Conservation (phyloP, 2,888 invertebrate species). For the Linyphia triangularis region DNA sequence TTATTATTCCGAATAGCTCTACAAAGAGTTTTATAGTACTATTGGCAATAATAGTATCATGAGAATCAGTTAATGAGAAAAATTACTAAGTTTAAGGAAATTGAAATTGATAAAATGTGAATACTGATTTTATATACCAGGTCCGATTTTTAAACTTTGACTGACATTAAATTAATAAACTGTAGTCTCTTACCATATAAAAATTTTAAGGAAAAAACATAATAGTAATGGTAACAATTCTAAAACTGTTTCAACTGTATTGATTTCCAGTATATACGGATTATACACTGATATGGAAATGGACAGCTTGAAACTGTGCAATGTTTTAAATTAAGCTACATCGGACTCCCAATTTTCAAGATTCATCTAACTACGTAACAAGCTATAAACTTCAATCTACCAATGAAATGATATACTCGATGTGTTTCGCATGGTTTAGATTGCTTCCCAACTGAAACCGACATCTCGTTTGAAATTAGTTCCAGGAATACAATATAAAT, state of each 20-base stretch:
- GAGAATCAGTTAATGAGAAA: no score
- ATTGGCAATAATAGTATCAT: no score
- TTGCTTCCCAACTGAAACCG: conserved; percentile 48
- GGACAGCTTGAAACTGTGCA: not conserved
- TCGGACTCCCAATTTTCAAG: not conserved
- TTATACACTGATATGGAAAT: not conserved
- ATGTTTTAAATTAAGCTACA: not conserved
- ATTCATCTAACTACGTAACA: not conserved
- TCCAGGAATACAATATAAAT: conserved; percentile 44
- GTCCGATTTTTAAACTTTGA: no score
- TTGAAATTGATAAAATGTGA: no score
- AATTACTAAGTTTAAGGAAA: no score
- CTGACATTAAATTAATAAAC: no score
- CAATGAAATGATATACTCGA: conserved; percentile 49
- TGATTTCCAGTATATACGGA: not conserved
- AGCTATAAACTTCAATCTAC: not conserved
- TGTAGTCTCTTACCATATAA: no score
- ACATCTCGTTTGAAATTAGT: conserved; percentile 57
- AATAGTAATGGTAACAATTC: no score
- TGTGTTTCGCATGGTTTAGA: conserved; percentile 48
- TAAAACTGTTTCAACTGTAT: not conserved
- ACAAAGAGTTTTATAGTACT: no score
- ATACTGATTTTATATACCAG: no score
- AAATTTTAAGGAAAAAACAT: no score
- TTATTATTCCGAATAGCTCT: no score